These are phyloP conservation scores for Anagyrus pseudococci DNA, from an alignment of 2,888 invertebrate species.

Conservation along the genomic window DNA sequence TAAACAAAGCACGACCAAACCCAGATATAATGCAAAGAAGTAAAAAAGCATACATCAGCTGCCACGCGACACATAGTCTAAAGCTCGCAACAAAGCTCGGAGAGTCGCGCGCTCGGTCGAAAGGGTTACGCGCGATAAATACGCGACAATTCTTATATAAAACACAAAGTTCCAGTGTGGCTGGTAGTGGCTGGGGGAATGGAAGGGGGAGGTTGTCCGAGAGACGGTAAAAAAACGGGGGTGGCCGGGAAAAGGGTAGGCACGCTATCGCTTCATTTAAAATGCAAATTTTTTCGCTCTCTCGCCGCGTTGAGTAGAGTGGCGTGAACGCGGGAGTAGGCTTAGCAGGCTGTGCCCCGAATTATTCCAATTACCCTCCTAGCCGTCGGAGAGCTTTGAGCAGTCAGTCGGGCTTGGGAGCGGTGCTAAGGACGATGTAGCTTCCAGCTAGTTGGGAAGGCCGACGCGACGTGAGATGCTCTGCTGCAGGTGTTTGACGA, in stretches of 20 bases:
- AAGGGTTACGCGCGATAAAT: constrained; percentile 51
- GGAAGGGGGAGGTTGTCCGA: background rate
- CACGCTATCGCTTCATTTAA: constrained; percentile 63
- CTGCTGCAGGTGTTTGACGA: no score
- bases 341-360: constrained; percentile 57
- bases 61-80: no score
- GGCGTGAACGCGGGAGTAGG: constrained; percentile 56
- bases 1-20: no score
- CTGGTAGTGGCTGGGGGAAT: background rate
- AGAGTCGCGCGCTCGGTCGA: background rate
- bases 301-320: constrained; percentile 42
- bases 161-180: constrained; percentile 54
- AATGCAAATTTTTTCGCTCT: constrained; percentile 57
- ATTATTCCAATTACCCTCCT: constrained; percentile 59
- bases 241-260: constrained; percentile 36
- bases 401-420: no score
- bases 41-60: no score
- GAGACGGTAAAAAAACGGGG: background rate
- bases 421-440: no score
- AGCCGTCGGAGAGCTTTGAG: no score
- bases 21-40: no score
- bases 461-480: no score
- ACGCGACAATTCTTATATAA: constrained; percentile 58
- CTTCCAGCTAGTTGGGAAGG: no score
- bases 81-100: no score